Base-by-base conservation (phyloP, 1,140 invertebrate species). In the Trachymyrmex cornetzi region DNA sequence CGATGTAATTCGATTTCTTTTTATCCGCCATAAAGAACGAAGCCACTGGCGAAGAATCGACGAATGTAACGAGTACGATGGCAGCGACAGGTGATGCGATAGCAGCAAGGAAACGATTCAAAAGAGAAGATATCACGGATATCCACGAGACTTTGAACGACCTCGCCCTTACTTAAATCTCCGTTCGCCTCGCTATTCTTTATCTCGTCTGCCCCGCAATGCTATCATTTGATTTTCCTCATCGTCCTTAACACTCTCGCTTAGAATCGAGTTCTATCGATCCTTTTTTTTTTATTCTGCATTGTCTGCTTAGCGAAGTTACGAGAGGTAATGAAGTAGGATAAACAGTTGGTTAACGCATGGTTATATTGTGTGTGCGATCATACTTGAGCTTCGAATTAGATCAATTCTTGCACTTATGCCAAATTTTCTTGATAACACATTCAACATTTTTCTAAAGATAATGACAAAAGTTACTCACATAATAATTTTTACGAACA, bases 21-120 rank as follows among this genome's bases (percentile, higher is more conserved):
- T 64, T 86, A 63, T 86, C 59, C 61, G 22, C 27, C 3, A 72
- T 22, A n/a, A 57, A 79, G 38, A 66, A 50, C 38, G 77, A 79
- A 57, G 64, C 44, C 38, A 77, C 57, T 38, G 16, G 55, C 67
- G 16, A 87, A 86, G 63, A 55, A 24, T 75, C 50, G 34, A 14
- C 50, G 38, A 59, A 82, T 69, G 67, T 85, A 85, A 90, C 79
- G 38, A 88, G 71, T 66, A 84, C 74, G 69, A 64, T 27, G 61
- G 80, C 71, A 90, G 75, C 80, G 89, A 86, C 69, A 81, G 69
- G 81, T 75, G 69, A 72, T 64, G 55, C 69, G 87, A 81, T 88
- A 88, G 87, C 81, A 86, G 55, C 12, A 57, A 89, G 75, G 71
- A 81, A 85, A 66, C 80, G 81, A 69, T 55, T 90, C 88, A 86